A percentile compares a stretch with the other conserved stretches of the same genome.
phyloP scores from a whole-genome alignment of 2,888 invertebrate genomes.

The Philopedon plagiatum region DNA sequence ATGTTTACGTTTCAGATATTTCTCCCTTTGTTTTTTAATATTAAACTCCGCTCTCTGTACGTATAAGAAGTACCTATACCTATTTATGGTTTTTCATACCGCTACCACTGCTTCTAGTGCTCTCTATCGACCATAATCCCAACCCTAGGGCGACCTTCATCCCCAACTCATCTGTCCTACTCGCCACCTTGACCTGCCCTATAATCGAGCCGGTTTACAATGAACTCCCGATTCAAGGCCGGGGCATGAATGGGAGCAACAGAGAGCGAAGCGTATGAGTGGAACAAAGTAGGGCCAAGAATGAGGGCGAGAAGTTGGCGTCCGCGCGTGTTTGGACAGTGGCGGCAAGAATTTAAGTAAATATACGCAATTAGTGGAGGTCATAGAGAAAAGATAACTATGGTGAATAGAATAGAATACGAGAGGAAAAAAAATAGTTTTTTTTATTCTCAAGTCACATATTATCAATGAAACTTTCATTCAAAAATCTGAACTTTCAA shows the following conservation, averaged over 20 bases:
- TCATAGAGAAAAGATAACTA: too few species aligned
- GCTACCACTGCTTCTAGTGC: slow-evolving; percentile 1
- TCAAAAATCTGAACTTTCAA: too few species aligned
- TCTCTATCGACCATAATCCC: slow-evolving; percentile 29
- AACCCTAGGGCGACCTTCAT: slow-evolving; percentile 24
- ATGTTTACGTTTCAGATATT: too few species aligned
- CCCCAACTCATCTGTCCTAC: slow-evolving; percentile 36
- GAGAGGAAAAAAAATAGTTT: too few species aligned
- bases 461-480: too few species aligned
- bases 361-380: too few species aligned
- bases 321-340: slow-evolving; percentile 13
- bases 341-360: not conserved
- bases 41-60: too few species aligned
- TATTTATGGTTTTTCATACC: too few species aligned
- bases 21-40: too few species aligned
- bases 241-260: slow-evolving; percentile 35
- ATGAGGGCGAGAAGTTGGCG: slow-evolving; percentile 11
- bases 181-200: slow-evolving; percentile 49
- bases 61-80: too few species aligned
- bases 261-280: not conserved
- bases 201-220: slow-evolving; percentile 43
- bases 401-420: too few species aligned
- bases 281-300: not conserved
- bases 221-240: slow-evolving; percentile 38
- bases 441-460: too few species aligned